A percentile compares a stretch with the other conserved stretches of the same genome.
Evolutionary conservation across 2,888 invertebrate genomes (phyloP).

Genomic region (Sphaerophoria rueppellii): DNA sequence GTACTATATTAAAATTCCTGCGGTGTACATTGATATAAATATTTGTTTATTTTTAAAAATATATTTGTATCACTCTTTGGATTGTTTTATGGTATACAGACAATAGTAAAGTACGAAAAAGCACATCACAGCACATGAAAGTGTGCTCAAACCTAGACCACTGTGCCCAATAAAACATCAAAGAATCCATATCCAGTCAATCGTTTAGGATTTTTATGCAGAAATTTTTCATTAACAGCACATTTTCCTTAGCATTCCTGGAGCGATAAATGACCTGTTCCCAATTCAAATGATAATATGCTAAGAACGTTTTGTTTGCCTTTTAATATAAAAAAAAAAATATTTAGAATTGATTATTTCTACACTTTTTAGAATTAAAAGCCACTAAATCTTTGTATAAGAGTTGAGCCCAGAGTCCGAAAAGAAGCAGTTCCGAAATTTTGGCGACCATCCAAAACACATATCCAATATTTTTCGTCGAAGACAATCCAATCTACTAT

Average conservation of each 20-base stretch:
- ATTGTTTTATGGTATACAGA: too few relatives aligned
- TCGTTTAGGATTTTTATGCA: constrained; percentile 47
- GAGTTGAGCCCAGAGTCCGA: constrained; percentile 74
- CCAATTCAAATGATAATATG: constrained; percentile 75
- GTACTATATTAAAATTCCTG: too few relatives aligned
- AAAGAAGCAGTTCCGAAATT: constrained; percentile 74
- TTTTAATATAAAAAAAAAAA: constrained; percentile 9
- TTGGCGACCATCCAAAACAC: constrained; percentile 74
- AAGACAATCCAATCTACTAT: constrained; percentile 25
- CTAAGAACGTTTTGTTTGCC: constrained; percentile 74
- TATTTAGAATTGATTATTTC: too few relatives aligned
- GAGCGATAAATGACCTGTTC: constrained; percentile 73
- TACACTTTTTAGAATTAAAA: too few relatives aligned
- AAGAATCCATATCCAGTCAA: constrained; percentile 59
- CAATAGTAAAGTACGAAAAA: too few relatives aligned
- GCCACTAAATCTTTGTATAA: constrained; percentile 71
- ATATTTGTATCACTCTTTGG: too few relatives aligned
- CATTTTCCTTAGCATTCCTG: constrained; percentile 64
- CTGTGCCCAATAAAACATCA: constrained; percentile 32
- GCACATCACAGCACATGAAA: too few relatives aligned
- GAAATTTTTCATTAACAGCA: constrained; percentile 71
- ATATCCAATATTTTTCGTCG: constrained; percentile 68
- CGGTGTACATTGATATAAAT: too few relatives aligned
- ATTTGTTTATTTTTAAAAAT: too few relatives aligned
- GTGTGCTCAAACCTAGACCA: neutral